phyloP scores from a whole-genome alignment of 2,888 invertebrate genomes.

The Lutraria lutraria region DNA sequence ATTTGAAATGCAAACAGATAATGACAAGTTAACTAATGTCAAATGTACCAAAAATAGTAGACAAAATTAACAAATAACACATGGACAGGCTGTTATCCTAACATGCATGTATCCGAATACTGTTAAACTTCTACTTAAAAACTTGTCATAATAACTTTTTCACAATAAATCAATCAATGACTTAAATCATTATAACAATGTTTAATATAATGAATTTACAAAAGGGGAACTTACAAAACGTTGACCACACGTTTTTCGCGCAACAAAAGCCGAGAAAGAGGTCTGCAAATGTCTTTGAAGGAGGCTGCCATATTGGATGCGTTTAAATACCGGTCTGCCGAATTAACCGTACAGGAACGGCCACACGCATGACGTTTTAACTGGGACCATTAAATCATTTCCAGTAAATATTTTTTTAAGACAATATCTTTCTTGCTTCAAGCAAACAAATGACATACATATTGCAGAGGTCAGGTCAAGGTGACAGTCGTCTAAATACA shows the following conservation, averaged over 20 bases:
- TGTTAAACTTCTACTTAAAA: not conserved
- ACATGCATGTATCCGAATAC: not conserved
- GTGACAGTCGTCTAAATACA: too few relatives aligned
- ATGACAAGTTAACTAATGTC: too few relatives aligned
- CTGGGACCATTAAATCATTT: too few relatives aligned
- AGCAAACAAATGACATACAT: too few relatives aligned
- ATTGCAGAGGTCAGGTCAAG: too few relatives aligned
- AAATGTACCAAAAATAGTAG: too few relatives aligned
- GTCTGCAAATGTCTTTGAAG: not conserved
- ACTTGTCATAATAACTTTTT: not conserved
- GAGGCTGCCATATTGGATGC: constrained; percentile 8
- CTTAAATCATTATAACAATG: not conserved
- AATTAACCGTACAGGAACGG: not conserved
- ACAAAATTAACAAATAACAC: too few relatives aligned
- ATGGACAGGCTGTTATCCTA: not conserved
- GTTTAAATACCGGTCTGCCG: not conserved
- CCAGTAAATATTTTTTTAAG: too few relatives aligned
- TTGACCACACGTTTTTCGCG: not conserved
- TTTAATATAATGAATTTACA: not conserved
- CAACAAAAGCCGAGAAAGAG: not conserved
- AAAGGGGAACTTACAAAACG: not conserved
- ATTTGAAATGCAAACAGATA: too few relatives aligned
- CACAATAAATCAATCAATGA: not conserved
- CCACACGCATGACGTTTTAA: not conserved
- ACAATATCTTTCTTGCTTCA: too few relatives aligned